These are phyloP conservation scores for Sisyra terminalis DNA, from an alignment of 2,888 invertebrate genomes.

Conservation along the genomic window DNA sequence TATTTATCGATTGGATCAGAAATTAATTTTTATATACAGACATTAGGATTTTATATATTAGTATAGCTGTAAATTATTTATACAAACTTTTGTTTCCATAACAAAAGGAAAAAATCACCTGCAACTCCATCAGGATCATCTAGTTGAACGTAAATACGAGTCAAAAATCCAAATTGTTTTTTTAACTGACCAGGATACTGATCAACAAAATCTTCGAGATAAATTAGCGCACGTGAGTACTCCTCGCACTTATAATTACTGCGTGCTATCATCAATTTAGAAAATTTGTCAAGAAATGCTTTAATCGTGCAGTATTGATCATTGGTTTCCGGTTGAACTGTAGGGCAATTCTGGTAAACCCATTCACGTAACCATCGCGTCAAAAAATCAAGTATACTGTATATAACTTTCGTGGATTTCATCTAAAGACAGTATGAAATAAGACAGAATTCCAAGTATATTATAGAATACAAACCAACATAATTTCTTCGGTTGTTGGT, in stretches of 20 bases:
- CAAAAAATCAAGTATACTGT: constrained; percentile 57
- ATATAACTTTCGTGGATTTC: constrained; percentile 41
- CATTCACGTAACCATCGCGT: constrained; percentile 57
- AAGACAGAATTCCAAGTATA: not conserved
- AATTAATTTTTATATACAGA: not conserved
- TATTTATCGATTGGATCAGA: not conserved
- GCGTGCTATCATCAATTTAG: constrained; percentile 48
- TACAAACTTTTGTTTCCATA: too few relatives aligned
- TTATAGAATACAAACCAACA: not conserved
- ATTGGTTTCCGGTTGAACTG: constrained; percentile 13
- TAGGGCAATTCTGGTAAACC: constrained; percentile 23
- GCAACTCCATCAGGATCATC: constrained; percentile 85
- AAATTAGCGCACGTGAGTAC: constrained; percentile 56
- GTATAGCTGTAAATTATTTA: too few relatives aligned
- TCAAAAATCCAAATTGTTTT: constrained; percentile 43
- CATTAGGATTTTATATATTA: too few relatives aligned
- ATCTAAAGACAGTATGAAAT: constrained; percentile 12
- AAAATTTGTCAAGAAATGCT: constrained; percentile 29
- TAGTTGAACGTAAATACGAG: constrained; percentile 71
- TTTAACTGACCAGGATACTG: constrained; percentile 35
- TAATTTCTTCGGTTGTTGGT: constrained; percentile 3
- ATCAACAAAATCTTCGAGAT: constrained; percentile 55
- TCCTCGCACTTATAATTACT: constrained; percentile 62
- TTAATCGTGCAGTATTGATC: constrained; percentile 17
- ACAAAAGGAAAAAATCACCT: constrained; percentile 32